These are phyloP conservation scores for Scotopteryx bipunctaria DNA, from an alignment of 2,888 invertebrate species.

Conservation along the genomic window DNA sequence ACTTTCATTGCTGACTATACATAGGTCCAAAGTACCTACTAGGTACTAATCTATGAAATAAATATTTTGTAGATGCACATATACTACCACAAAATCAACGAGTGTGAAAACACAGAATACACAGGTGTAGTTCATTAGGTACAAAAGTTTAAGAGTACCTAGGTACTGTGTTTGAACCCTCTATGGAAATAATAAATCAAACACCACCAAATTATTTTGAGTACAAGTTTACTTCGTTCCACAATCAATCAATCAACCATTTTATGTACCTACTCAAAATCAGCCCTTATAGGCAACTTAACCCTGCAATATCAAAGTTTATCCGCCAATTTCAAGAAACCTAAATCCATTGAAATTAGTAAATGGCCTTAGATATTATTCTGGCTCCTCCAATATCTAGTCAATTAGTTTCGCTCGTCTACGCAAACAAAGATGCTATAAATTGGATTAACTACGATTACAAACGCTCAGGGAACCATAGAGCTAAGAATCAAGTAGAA, in stretches of 20 bases:
- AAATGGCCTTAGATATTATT: constrained; percentile 23
- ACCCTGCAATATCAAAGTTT: constrained; percentile 22
- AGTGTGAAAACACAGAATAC: too few relatives aligned
- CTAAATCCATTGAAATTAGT: constrained; percentile 28
- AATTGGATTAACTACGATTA: constrained; percentile 62
- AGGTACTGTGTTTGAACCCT: too few relatives aligned
- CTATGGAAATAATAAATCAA: too few relatives aligned
- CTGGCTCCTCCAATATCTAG: constrained; percentile 37
- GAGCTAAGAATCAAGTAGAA: background rate
- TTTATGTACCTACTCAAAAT: background rate
- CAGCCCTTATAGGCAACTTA: constrained; percentile 9
- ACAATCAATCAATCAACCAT: background rate
- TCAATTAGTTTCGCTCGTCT: constrained; percentile 47
- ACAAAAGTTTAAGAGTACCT: too few relatives aligned
- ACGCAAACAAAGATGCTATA: constrained; percentile 49
- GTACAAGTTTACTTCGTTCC: too few relatives aligned
- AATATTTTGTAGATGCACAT: too few relatives aligned
- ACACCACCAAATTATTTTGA: too few relatives aligned
- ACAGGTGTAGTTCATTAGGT: too few relatives aligned
- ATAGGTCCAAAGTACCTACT: too few relatives aligned
- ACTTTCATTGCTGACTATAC: too few relatives aligned
- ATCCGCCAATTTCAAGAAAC: constrained; percentile 23
- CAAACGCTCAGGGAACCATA: constrained; percentile 39
- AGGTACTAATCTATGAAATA: too few relatives aligned
- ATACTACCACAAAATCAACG: too few relatives aligned